Percentiles rank a stretch among this genome's conserved stretches.
Evolutionary conservation across 2,888 invertebrate species (phyloP).

Genomic region (Drosophila nr. fundita): DNA sequence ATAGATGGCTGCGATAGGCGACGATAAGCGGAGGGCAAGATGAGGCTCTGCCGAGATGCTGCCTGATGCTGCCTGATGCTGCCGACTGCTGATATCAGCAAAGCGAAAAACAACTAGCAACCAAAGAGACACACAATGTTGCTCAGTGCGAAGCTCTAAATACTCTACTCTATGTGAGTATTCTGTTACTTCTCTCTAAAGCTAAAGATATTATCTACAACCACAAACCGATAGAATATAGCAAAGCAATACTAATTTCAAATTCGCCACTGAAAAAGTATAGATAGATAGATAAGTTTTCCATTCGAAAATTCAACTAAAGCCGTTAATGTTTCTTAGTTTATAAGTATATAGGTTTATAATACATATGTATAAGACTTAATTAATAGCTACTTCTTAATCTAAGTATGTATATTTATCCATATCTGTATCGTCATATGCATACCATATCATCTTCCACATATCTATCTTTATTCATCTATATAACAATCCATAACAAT

Average conservation of each 20-base stretch:
- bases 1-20: conserved; percentile 59
- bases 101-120: conserved; percentile 10
- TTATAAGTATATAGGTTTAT: neutral
- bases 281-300: neutral
- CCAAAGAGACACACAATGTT: neutral
- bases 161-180: conserved; percentile 14
- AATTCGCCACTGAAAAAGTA: neutral
- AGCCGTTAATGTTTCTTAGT: too few species aligned
- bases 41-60: conserved; percentile 21
- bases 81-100: conserved; percentile 59
- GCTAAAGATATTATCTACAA: neutral
- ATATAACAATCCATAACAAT: neutral
- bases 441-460: neutral
- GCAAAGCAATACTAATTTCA: neutral
- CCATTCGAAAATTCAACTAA: neutral
- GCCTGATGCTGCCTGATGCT: conserved; percentile 20
- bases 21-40: conserved; percentile 48
- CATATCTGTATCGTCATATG: neutral
- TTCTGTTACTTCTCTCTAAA: neutral
- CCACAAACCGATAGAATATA: neutral
- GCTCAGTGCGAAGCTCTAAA: conserved; percentile 6
- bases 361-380: neutral
- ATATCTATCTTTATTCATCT: neutral
- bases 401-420: neutral
- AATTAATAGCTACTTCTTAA: neutral